These are phyloP conservation scores for Ageneiosus marmoratus DNA, from an alignment of 2,113 vertebrate species.

Conservation along the genomic window DNA sequence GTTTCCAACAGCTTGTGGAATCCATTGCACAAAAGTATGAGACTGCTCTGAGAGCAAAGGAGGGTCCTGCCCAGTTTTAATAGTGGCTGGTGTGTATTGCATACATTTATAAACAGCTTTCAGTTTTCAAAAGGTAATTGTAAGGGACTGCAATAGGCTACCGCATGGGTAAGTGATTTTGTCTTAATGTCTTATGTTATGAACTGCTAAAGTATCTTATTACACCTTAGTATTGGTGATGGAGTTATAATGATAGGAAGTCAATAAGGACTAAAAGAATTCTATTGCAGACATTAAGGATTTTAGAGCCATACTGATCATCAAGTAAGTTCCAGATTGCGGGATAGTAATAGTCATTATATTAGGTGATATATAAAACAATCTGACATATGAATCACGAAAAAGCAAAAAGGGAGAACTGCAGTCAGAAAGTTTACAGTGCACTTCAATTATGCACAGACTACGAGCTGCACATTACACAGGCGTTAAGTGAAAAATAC, in stretches of 20 bases:
- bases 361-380: not conserved
- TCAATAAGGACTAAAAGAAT: not conserved
- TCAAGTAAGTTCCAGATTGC: conserved; percentile 55
- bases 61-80: not conserved
- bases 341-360: conserved; percentile 45
- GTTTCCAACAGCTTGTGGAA: not conserved
- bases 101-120: not conserved
- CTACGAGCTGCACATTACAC: conserved; percentile 54
- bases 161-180: not conserved
- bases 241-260: not conserved
- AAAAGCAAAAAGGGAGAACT: conserved; percentile 18
- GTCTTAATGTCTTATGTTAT: not conserved
- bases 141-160: not conserved
- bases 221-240: not conserved
- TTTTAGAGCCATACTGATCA: not conserved
- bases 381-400: conserved; percentile 13
- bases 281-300: not conserved
- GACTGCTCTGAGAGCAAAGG: not conserved
- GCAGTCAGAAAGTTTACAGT: conserved; percentile 49
- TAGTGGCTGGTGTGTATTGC: not conserved
- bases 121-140: not conserved
- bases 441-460: conserved; percentile 59
- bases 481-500: conserved; percentile 39
- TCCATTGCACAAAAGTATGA: not conserved
- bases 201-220: not conserved